phyloP scores from a whole-genome alignment of 2,888 invertebrate species.

The Aelia acuminata region DNA sequence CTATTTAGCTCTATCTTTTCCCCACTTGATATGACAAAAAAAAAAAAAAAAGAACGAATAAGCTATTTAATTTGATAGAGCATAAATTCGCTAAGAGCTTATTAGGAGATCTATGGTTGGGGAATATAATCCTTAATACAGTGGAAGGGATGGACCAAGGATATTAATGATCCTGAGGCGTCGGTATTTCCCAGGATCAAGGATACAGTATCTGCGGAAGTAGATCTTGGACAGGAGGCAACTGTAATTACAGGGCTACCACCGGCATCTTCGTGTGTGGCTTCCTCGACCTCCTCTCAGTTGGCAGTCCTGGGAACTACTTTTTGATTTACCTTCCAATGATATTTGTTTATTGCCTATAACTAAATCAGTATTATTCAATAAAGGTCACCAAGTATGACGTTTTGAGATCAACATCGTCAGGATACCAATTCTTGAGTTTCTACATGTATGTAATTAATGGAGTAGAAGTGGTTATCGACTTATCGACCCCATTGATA shows the following conservation, averaged over 20 bases:
- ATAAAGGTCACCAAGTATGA: too few relatives aligned
- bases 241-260: slow-evolving; percentile 27
- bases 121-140: not conserved
- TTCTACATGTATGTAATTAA: too few relatives aligned
- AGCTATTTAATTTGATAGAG: not conserved
- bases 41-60: too few relatives aligned
- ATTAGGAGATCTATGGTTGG: not conserved
- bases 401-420: too few relatives aligned
- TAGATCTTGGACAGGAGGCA: slow-evolving; percentile 5
- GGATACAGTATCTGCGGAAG: not conserved
- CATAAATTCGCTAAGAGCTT: not conserved
- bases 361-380: too few relatives aligned
- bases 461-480: too few relatives aligned
- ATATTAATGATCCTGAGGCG: not conserved
- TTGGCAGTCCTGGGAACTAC: not conserved
- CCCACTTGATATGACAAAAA: too few relatives aligned
- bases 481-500: too few relatives aligned
- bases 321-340: not conserved
- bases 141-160: too few relatives aligned
- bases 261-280: slow-evolving; percentile 23
- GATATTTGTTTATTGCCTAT: not conserved
- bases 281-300: not conserved
- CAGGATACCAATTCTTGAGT: too few relatives aligned
- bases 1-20: too few relatives aligned
- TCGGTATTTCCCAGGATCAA: not conserved